phyloP scores from a whole-genome alignment of 2,113 vertebrate genomes.

The Corythoichthys intestinalis region DNA sequence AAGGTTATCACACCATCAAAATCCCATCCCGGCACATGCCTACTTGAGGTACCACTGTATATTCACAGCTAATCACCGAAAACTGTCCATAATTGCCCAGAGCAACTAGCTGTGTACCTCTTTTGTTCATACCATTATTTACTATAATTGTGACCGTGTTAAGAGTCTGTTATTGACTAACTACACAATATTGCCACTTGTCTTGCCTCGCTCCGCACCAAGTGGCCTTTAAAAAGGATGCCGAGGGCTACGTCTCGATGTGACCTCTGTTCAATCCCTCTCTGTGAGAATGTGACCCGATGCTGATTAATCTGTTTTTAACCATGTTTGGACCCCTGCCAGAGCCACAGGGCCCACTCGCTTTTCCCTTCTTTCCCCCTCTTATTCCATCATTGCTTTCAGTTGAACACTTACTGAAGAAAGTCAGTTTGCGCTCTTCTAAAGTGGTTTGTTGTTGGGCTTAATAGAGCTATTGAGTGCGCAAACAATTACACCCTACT shows the following conservation, averaged over 20 bases:
- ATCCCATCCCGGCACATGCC: too few species aligned
- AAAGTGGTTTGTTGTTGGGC: neutral
- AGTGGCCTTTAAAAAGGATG: conserved; percentile 23
- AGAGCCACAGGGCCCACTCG: conserved; percentile 45
- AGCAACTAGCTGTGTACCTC: too few species aligned
- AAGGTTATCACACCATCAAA: too few species aligned
- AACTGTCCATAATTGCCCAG: too few species aligned
- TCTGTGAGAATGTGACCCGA: conserved; percentile 63
- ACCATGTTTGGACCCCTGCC: conserved; percentile 55
- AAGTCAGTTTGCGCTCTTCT: conserved; percentile 21
- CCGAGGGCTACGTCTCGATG: conserved; percentile 17
- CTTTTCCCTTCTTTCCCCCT: conserved; percentile 28
- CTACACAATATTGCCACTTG: neutral
- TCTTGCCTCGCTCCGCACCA: conserved; percentile 9
- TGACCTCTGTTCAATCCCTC: conserved; percentile 37
- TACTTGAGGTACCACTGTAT: too few species aligned
- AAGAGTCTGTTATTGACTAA: neutral
- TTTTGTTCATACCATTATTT: too few species aligned
- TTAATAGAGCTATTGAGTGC: neutral
- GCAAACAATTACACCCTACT: neutral
- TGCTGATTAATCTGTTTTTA: conserved; percentile 73
- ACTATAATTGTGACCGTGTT: too few species aligned
- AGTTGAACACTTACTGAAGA: conserved; percentile 42
- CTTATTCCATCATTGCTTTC: conserved; percentile 54
- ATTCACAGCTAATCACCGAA: too few species aligned